A percentile compares a stretch with the other conserved stretches of the same genome.
These are phyloP conservation scores for Thera obeliscata DNA, from an alignment of 2,888 invertebrate genomes.

Conservation along the genomic window DNA sequence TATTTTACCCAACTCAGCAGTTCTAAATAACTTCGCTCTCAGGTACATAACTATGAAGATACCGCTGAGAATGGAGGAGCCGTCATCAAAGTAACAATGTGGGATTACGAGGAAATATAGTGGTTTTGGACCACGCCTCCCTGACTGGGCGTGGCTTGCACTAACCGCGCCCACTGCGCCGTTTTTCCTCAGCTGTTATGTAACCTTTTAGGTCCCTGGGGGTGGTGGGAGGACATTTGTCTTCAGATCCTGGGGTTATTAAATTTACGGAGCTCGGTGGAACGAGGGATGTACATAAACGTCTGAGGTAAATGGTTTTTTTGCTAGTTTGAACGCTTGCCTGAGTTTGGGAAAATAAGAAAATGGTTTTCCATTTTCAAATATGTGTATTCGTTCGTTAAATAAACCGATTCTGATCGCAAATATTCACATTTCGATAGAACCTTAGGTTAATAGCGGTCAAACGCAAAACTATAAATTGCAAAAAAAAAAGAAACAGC, in stretches of 20 bases:
- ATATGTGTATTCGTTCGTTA: not conserved
- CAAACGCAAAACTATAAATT: no score
- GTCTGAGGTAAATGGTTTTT: slow-evolving; percentile 21
- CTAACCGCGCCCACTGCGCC: slow-evolving; percentile 32
- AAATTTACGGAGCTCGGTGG: slow-evolving; percentile 66
- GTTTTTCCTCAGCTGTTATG: slow-evolving; percentile 36
- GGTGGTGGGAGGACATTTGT: slow-evolving; percentile 72
- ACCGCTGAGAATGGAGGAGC: slow-evolving; percentile 31
- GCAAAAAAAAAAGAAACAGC: no score
- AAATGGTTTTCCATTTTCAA: slow-evolving; percentile 9
- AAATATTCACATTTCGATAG: not conserved
- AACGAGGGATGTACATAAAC: slow-evolving; percentile 41
- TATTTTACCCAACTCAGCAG: slow-evolving; percentile 37
- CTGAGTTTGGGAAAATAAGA: slow-evolving; percentile 13
- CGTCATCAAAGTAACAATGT: slow-evolving; percentile 29
- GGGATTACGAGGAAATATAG: slow-evolving; percentile 32
- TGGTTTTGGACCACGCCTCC: slow-evolving; percentile 34
- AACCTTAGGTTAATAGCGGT: not conserved
- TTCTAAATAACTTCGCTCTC: slow-evolving; percentile 41
- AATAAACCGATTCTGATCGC: not conserved
- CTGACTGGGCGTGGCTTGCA: slow-evolving; percentile 29
- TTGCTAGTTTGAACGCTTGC: not conserved
- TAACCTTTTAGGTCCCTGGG: slow-evolving; percentile 48
- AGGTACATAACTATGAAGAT: slow-evolving; percentile 36
- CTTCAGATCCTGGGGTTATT: slow-evolving; percentile 70